These are phyloP conservation scores for Oreochromis mossambicus DNA, from an alignment of 2,797 vertebrate genomes.

Conservation along the genomic window DNA sequence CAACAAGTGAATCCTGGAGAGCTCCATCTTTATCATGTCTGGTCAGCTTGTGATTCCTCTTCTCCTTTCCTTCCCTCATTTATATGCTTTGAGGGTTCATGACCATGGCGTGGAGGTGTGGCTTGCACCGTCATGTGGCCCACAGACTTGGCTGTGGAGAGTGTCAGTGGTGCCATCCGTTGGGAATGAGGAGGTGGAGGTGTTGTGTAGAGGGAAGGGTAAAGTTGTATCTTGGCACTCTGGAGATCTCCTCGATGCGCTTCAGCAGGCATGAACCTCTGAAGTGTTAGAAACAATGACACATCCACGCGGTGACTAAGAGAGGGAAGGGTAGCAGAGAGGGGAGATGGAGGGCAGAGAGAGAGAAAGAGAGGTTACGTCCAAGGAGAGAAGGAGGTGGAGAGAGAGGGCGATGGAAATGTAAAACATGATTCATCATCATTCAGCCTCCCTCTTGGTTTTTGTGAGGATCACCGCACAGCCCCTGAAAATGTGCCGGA, in stretches of 20 bases:
- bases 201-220: constrained; percentile 29
- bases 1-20: constrained; percentile 38
- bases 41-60: constrained; percentile 19
- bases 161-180: constrained; percentile 65
- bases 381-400: constrained; percentile 12
- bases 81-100: constrained; percentile 72
- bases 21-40: constrained; percentile 59
- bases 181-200: constrained; percentile 45
- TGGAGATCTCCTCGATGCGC: constrained; percentile 85
- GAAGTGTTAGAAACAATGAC: constrained; percentile 86
- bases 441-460: constrained; percentile 10
- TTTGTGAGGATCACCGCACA: not conserved
- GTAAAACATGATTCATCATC: constrained; percentile 46
- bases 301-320: constrained; percentile 78
- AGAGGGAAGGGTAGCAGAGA: constrained; percentile 48
- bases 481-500: not conserved
- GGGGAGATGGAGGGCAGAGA: constrained; percentile 42
- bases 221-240: constrained; percentile 76
- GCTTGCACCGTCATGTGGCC: constrained; percentile 55
- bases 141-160: constrained; percentile 46
- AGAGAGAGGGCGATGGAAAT: constrained; percentile 17
- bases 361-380: not conserved
- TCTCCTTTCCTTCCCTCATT: constrained; percentile 57
- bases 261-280: constrained; percentile 87
- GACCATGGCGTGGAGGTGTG: constrained; percentile 65